Evolutionary conservation across 2,797 vertebrate genomes (phyloP).

Genomic region (Paramormyrops hopkinsi): DNA sequence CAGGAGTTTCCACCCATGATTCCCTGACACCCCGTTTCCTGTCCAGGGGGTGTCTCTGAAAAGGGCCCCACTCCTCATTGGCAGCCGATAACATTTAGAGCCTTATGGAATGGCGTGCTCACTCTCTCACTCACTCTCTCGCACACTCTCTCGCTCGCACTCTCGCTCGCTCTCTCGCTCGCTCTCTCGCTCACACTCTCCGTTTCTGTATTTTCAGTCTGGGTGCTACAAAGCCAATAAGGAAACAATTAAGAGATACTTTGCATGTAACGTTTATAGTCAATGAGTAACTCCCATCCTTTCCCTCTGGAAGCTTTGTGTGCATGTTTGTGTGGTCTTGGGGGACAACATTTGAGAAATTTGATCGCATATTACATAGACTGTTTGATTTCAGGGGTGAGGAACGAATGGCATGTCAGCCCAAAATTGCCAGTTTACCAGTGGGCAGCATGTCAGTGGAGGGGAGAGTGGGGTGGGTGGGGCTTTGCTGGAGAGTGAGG

Average conservation of each 20-base stretch:
- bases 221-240: neutral
- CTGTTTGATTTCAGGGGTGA: neutral
- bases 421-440: neutral
- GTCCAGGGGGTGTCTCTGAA: slow-evolving; percentile 5
- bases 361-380: neutral
- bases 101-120: no score
- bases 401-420: neutral
- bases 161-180: neutral
- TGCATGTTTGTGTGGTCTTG: neutral
- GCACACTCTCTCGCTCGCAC: no score
- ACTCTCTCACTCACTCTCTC: neutral
- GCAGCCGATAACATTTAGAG: slow-evolving; percentile 1
- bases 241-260: neutral
- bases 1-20: slow-evolving; percentile 7
- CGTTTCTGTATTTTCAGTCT: neutral
- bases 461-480: neutral
- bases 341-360: neutral
- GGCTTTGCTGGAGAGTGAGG: neutral
- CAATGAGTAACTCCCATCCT: neutral
- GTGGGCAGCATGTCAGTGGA: neutral
- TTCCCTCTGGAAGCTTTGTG: neutral
- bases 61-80: neutral
- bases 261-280: neutral
- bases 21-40: slow-evolving; percentile 3
- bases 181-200: neutral